Conservation (phyloP, 2,888 invertebrate species). For the Mythimna impura region DNA sequence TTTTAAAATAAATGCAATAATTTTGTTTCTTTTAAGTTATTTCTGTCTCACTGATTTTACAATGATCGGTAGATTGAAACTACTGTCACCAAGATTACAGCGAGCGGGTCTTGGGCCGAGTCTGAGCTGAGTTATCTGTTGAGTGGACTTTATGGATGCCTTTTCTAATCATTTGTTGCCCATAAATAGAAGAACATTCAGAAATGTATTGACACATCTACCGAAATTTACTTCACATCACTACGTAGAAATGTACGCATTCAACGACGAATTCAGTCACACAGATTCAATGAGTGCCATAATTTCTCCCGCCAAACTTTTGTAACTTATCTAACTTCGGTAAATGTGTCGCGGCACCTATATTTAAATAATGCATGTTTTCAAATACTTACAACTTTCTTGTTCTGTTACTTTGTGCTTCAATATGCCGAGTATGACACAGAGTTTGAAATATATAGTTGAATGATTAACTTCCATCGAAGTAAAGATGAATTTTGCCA, state of each 20-base stretch:
- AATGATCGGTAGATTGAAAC: slow-evolving; percentile 76
- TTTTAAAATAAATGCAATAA: slow-evolving; percentile 67
- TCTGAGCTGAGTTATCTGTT: slow-evolving; percentile 70
- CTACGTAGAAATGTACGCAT: neutral
- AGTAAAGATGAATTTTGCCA: slow-evolving; percentile 53
- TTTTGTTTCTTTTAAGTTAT: slow-evolving; percentile 67
- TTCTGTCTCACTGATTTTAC: slow-evolving; percentile 81
- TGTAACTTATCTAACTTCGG: neutral
- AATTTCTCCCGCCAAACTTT: neutral
- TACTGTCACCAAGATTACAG: slow-evolving; percentile 83
- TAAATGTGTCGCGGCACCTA: neutral
- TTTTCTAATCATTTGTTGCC: slow-evolving; percentile 84
- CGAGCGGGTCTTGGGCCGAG: slow-evolving; percentile 80
- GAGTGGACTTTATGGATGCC: slow-evolving; percentile 80
- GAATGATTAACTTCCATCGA: slow-evolving; percentile 29
- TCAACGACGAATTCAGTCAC: neutral
- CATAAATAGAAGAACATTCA: neutral
- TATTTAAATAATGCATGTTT: slow-evolving; percentile 6
- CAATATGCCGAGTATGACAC: slow-evolving; percentile 68
- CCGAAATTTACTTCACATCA: neutral
- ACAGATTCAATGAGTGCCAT: neutral
- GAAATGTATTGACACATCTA: slow-evolving; percentile 2
- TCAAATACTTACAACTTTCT: slow-evolving; percentile 69
- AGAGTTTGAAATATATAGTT: slow-evolving; percentile 68
- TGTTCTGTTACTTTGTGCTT: slow-evolving; percentile 66